phyloP scores from a whole-genome alignment of 2,888 invertebrate species.

The Athalia rosae region DNA sequence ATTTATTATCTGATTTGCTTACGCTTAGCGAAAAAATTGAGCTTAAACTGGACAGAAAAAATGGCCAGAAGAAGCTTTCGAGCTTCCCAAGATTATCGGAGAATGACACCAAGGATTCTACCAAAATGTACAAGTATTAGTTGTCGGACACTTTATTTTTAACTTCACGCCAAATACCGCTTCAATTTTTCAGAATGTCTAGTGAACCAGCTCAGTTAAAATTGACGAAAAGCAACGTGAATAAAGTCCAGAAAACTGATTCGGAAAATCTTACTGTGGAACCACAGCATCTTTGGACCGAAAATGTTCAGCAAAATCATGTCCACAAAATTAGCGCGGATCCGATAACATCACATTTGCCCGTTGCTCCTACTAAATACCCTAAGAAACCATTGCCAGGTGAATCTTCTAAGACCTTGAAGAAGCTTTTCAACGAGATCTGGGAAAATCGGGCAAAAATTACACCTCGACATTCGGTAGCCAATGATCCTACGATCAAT shows the following conservation, averaged over 20 bases:
- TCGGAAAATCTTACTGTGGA: too few relatives aligned
- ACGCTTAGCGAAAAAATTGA: slow-evolving; percentile 1
- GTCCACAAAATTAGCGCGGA: neutral
- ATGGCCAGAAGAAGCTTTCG: neutral
- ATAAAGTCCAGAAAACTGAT: slow-evolving; percentile 1
- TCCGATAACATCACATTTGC: neutral
- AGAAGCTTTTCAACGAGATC: slow-evolving; percentile 15
- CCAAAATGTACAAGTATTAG: neutral
- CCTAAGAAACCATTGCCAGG: neutral
- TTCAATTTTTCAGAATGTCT: too few relatives aligned
- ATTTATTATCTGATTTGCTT: slow-evolving; percentile 15
- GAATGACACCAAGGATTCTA: neutral
- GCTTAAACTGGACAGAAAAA: neutral
- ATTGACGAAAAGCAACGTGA: too few relatives aligned
- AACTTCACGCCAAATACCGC: too few relatives aligned
- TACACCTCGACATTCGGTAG: neutral
- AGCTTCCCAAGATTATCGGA: neutral
- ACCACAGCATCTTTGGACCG: too few relatives aligned
- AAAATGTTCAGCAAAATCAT: neutral
- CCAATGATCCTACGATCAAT: slow-evolving; percentile 10
- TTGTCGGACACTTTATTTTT: neutral
- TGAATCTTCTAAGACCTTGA: slow-evolving; percentile 6
- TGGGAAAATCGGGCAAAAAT: slow-evolving; percentile 5
- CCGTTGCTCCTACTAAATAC: neutral
- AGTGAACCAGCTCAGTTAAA: too few relatives aligned